Base-by-base conservation (phyloP, 2,797 vertebrate genomes). In the Xiphorhynchus erythropygius region DNA sequence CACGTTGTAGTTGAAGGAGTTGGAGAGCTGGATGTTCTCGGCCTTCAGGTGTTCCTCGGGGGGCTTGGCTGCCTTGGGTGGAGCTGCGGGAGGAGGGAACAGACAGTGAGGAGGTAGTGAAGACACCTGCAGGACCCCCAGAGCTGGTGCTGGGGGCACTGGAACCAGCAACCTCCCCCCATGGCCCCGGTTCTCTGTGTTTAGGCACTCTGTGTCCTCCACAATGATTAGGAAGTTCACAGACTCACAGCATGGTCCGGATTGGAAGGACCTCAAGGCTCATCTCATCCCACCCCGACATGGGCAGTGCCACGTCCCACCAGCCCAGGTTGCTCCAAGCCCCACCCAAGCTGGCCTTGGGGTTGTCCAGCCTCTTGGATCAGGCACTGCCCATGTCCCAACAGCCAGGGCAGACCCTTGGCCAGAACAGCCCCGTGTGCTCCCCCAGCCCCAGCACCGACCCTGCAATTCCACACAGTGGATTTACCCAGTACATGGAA, bases 21-120 rank as follows among this genome's bases (percentile, higher is more conserved):
- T 98, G 84, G 98, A 93, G 73, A 98, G 98, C 57, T 98, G 98
- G 32, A 98, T 97, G 91, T 97, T 98, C 57, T 99, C 99, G 0
- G 97, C 94, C 96, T 99, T 99, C 96, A 98, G 97, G 81, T 98
- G 98, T 63, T 99, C 99, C 87, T 99, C 99, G 0, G 98, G 95
- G 87, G 98, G 98, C 93, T 98, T 98, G 90, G 98, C 97, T 28
- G 98, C 97, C 98, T 99, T 99, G 65, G 98, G 97, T 4, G 99
- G 98, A 94, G 98, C 98, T 98, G 95, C 3, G 21, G 79, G 68
- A 81, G 95, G 89, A 97, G 95, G 7, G 97, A 74, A 7, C 4
- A 52, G 82, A 81, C 86, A 1, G 9, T 28, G 71, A 70, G 71
- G 55, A 30, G 5, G 10, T 8, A 3, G 10, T n/a, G 30, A 3